Base-by-base conservation (phyloP, 2,888 invertebrate genomes). In the Lasioglossum oenotherae region DNA sequence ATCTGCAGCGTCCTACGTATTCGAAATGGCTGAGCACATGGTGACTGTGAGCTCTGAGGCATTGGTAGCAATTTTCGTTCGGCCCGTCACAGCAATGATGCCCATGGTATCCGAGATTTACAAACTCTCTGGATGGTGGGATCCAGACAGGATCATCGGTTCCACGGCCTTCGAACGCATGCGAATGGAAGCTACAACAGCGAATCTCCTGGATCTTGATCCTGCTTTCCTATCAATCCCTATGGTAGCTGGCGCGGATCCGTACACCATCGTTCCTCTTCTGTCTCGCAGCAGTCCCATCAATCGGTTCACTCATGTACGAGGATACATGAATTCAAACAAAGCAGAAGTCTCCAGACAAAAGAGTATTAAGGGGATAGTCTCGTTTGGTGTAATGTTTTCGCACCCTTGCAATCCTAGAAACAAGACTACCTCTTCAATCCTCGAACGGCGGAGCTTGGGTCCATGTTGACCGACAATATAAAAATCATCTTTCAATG, bases 41-140 rank as follows among this genome's bases (percentile, higher is more conserved):
- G 88, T 91, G 6, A 82, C 89, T 31, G 81, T 82, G 31, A 92
- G 92, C 84, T 93, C 94, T 5, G 87, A 90, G 31, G 93, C 94
- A 41, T 75, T 95, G 19, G 88, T 94, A 0, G 93, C 92, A n/a
- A 91, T 94, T 74, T 94, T 93, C 57, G 91, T 89, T 14, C 89
- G 88, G 23, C 95, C 95, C 23, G 93, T 95, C n/a, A 94, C 94
- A 6, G 92, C 92, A 5, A 93, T 89, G 16, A 76, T 93, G 23
- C 93, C 94, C 1, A 87, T 94, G 80, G 89, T 95, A 12, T 92
- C 92, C 5, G 94, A 95, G 88, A 91, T 93, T 78, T 94, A 92
- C 74, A 92, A 90, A 60, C 78, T 60, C 14, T 81, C 87, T 8
- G 92, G 93, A 19, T 84, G 86, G 72, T 93, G 92, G 91, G 90